Evolutionary conservation across 2,113 vertebrate species (phyloP).

Genomic region (Halichoeres trimaculatus): DNA sequence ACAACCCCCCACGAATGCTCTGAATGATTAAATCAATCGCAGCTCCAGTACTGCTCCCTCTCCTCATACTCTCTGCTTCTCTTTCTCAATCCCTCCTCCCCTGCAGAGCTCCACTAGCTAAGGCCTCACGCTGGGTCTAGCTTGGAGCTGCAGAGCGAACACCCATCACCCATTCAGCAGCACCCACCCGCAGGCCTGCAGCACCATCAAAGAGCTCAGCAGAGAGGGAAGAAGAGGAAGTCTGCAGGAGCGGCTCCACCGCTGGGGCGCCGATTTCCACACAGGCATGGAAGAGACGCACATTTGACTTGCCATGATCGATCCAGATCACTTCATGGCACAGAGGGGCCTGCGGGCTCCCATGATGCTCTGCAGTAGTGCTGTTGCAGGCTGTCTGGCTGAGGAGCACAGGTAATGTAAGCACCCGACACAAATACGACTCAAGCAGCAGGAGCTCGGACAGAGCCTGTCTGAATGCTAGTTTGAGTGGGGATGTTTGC

Average conservation of each 20-base stretch:
- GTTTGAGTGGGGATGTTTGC: constrained; percentile 4
- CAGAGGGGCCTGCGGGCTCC: constrained; percentile 26
- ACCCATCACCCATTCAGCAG: constrained; percentile 41
- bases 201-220: constrained; percentile 40
- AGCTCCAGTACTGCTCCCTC: constrained; percentile 24
- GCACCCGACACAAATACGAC: constrained; percentile 20
- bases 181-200: constrained; percentile 42
- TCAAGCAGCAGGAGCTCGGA: constrained; percentile 24
- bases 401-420: constrained; percentile 28
- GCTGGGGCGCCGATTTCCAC: constrained; percentile 43
- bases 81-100: constrained; percentile 2
- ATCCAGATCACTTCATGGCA: constrained; percentile 45
- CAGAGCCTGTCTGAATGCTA: constrained; percentile 4
- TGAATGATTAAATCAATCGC: constrained; percentile 61
- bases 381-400: constrained; percentile 17
- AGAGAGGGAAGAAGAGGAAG: constrained; percentile 36
- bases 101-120: constrained; percentile 16
- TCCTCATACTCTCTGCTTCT: background rate
- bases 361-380: constrained; percentile 10
- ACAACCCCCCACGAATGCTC: constrained; percentile 23
- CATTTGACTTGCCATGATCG: constrained; percentile 36
- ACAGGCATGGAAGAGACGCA: constrained; percentile 34
- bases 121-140: constrained; percentile 39
- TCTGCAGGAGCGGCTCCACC: constrained; percentile 40
- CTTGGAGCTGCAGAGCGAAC: constrained; percentile 35